phyloP scores from a whole-genome alignment of 2,888 invertebrate genomes.

The Eupeodes luniger region DNA sequence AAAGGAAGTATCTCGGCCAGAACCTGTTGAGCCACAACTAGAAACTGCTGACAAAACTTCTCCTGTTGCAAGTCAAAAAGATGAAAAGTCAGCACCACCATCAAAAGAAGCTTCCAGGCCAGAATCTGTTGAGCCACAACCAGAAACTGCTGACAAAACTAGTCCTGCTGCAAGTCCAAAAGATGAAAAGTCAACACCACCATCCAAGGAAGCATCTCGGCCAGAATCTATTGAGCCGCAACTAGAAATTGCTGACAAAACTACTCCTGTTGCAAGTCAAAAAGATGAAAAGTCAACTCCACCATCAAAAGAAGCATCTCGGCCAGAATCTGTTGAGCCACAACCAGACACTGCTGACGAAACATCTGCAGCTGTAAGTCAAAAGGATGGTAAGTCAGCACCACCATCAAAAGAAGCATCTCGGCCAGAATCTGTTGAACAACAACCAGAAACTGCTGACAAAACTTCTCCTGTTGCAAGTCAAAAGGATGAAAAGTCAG shows the following conservation, averaged over 20 bases:
- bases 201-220: neutral
- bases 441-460: too few species aligned
- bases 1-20: constrained; percentile 74
- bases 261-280: constrained; percentile 35
- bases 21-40: constrained; percentile 64
- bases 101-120: constrained; percentile 77
- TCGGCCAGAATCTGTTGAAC: constrained; percentile 57
- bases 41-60: constrained; percentile 1
- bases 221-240: neutral
- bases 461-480: too few species aligned
- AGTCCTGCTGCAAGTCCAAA: constrained; percentile 30
- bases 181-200: neutral
- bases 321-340: constrained; percentile 73
- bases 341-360: neutral
- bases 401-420: constrained; percentile 43
- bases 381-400: constrained; percentile 49
- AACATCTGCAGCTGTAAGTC: constrained; percentile 41
- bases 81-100: constrained; percentile 13
- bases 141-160: constrained; percentile 61
- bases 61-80: constrained; percentile 47
- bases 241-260: constrained; percentile 67
- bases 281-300: constrained; percentile 16
- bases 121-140: constrained; percentile 79
- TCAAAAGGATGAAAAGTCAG: neutral
- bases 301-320: constrained; percentile 54